Evolutionary conservation across 2,888 invertebrate genomes (phyloP), one percentile per base, ranked within the genome.

Genomic region (Quadroppia sp.): DNA sequence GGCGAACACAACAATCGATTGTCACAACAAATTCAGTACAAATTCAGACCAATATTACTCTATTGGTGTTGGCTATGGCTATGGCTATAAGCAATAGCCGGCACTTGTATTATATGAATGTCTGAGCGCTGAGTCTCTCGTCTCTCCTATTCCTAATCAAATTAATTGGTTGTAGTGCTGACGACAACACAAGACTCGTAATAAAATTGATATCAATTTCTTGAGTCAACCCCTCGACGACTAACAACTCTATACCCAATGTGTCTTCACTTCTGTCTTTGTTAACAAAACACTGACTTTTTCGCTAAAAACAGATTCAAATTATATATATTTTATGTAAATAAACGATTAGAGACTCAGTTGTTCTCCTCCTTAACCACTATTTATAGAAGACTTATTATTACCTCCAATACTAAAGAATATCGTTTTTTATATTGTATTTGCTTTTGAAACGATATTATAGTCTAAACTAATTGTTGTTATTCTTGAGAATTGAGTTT

Each of bases 171-270:
- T 50, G n/a, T 50, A 7, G n/a, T 50, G 50, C 50, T 50, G 50
- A 50, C 50, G 50, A 50, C 50, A 50, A 50, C 50, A 50, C 36
- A 36, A 50, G 50, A 50, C 50, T 36, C 15, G 20, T 50, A 50
- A 50, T 50, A 50, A 50, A 50, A 50, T 50, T 50, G 50, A 50
- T 50, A 50, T 50, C 50, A n/a, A 50, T n/a, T 50, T 50, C 50
- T n/a, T 9, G 50, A 50, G 50, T 50, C 50, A 50, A 20, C 50
- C 50, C n/a, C 20, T 50, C 50, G 15, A 4, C 15, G 50, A 17
- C 50, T 50, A 50, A 50, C 50, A 50, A 50, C 20, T 17, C 36
- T 36, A 36, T 36, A 36, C 36, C n/a, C n/a, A n/a, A n/a, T n/a
- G 9, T 36, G 36, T 36, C 36, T 36, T 36, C 36, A 36, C 36